phyloP scores from a whole-genome alignment of 2,888 invertebrate genomes.

The Cephus pygmeus region DNA sequence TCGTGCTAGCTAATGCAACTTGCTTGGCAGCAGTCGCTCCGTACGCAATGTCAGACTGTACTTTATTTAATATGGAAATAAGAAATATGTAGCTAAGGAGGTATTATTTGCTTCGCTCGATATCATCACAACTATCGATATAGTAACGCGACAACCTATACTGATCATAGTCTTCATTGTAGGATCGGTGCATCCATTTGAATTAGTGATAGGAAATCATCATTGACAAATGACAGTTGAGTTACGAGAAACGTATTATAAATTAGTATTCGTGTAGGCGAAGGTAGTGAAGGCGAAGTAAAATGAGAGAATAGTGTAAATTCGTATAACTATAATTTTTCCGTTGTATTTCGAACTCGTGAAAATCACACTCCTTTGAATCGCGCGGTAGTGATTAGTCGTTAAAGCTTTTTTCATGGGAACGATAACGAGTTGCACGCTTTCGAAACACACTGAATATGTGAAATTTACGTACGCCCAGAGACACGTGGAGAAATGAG shows the following conservation, averaged over 20 bases:
- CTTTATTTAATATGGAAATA: neutral
- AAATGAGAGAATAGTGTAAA: neutral
- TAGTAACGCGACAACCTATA: neutral
- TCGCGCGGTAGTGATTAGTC: neutral
- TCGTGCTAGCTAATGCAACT: neutral
- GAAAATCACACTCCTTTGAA: neutral
- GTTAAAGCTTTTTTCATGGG: neutral
- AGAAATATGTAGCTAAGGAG: slow-evolving; percentile 40
- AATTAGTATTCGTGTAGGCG: neutral
- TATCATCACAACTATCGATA: slow-evolving; percentile 17
- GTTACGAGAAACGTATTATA: neutral
- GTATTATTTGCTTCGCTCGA: slow-evolving; percentile 44
- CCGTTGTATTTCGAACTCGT: neutral
- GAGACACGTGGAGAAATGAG: neutral
- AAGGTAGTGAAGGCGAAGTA: neutral
- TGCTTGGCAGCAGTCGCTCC: neutral
- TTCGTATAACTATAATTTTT: neutral
- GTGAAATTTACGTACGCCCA: neutral
- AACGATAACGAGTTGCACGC: neutral
- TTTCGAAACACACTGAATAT: neutral
- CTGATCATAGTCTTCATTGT: neutral
- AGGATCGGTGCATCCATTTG: neutral
- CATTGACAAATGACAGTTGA: too few species aligned
- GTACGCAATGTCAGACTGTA: neutral
- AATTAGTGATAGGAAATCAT: too few species aligned